These are phyloP conservation scores for Macrosiphum euphorbiae DNA, from an alignment of 2,888 invertebrate genomes.

Conservation along the genomic window DNA sequence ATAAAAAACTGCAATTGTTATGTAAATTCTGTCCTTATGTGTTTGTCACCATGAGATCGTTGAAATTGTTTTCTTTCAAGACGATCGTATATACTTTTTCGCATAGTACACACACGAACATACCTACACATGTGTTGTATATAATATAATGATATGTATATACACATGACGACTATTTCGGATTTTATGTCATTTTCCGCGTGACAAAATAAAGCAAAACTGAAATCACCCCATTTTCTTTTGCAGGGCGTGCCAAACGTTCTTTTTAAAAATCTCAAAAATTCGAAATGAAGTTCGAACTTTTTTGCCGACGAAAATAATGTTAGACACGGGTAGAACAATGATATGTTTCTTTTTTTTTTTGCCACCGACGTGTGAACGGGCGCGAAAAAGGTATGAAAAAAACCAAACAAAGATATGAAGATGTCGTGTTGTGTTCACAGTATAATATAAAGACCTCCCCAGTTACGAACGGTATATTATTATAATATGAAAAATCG, in stretches of 20 bases:
- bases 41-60: constrained; percentile 56
- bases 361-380: not conserved
- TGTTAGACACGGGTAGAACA: not conserved
- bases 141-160: not conserved
- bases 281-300: not conserved
- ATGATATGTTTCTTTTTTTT: not conserved
- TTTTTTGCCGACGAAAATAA: not conserved
- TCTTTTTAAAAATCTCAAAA: constrained; percentile 21
- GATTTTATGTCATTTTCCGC: constrained; percentile 59
- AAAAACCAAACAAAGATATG: constrained; percentile 12
- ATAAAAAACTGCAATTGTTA: constrained; percentile 55
- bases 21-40: constrained; percentile 60
- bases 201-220: constrained; percentile 56
- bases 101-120: not conserved
- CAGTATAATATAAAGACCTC: not conserved
- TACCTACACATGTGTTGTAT: not conserved
- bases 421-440: not conserved
- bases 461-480: not conserved
- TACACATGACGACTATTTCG: constrained; percentile 37
- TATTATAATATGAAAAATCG: not conserved
- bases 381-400: not conserved
- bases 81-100: constrained; percentile 24
- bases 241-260: not conserved
- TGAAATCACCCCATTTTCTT: constrained; percentile 56
- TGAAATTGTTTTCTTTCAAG: constrained; percentile 60